phyloP scores from a whole-genome alignment of 53 echinoderm and acorn worm species.

The Apostichopus leukothele region DNA sequence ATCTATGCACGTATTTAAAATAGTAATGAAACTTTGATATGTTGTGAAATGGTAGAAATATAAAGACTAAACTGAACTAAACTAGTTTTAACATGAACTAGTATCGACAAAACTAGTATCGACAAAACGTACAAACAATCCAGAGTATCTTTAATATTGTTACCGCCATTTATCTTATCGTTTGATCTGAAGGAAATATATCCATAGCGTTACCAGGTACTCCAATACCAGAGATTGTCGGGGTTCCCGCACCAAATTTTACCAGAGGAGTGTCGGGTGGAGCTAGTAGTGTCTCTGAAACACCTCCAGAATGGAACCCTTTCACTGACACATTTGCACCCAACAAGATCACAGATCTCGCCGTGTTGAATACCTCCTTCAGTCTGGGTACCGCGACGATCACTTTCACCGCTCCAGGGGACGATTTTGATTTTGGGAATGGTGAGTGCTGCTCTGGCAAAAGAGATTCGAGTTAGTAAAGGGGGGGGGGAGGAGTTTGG shows the following conservation, averaged over 20 bases:
- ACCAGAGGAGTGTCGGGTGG: slow-evolving; percentile 29
- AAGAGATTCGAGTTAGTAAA: too few relatives aligned
- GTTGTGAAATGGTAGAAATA: too few relatives aligned
- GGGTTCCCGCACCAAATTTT: slow-evolving; percentile 18
- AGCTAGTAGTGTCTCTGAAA: slow-evolving; percentile 1
- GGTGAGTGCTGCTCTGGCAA: background rate
- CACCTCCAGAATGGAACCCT: background rate
- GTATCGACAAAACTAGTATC: too few relatives aligned
- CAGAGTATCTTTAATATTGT: too few relatives aligned
- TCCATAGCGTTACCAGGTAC: background rate
- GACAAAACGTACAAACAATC: too few relatives aligned
- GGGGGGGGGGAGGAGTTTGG: too few relatives aligned
- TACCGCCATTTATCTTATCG: too few relatives aligned
- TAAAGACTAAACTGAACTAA: too few relatives aligned
- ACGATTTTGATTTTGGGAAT: slow-evolving; percentile 24
- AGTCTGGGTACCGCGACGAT: background rate
- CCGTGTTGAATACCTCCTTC: background rate
- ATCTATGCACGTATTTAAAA: too few relatives aligned
- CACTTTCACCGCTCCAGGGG: slow-evolving; percentile 25
- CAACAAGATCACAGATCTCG: slow-evolving; percentile 15
- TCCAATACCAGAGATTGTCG: background rate
- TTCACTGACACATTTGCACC: background rate
- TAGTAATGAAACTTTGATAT: too few relatives aligned
- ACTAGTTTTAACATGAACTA: too few relatives aligned
- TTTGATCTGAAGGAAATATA: background rate